Evolutionary conservation across 2,888 invertebrate species (phyloP), one percentile per base, ranked within the genome.

Genomic region (Ectemnius continuus): DNA sequence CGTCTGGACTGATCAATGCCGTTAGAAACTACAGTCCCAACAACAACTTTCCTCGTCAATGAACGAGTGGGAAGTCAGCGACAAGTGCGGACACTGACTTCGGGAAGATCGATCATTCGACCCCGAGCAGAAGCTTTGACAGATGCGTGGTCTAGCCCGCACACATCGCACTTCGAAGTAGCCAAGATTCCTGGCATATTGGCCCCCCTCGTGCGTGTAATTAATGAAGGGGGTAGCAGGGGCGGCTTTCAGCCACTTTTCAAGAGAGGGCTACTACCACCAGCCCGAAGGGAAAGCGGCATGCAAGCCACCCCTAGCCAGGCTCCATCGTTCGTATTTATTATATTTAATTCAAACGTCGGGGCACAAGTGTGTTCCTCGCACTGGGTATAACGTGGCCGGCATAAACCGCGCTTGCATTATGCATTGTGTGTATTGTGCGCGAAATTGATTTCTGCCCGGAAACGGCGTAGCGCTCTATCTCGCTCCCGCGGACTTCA

Each of bases 201-300:
- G 84, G 36, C 36, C 79, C 83, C 85, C 84, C 76, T 77, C 75
- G 78, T 79, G 79, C 74, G 78, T 82, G 81, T 87, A 87, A 86
- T 87, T 84, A 87, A 87, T 86, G 82, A 85, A 86, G 78, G 85
- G 80, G 81, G 76, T 77, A 75, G 65, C 52, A 81, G 75, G 80
- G 81, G 79, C 77, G 70, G 81, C 61, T 60, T 8, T 68, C 70
- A 70, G 64, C 71, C 72, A 76, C 74, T 78, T 75, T 76, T 61
- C 73, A 70, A 36, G 79, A 82, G 83, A 85, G 84, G 80, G 78
- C 71, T 60, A 57, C 67, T 75, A 62, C 63, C 75, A 36, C 36
- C 23, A 64, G 63, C 60, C 46, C 61, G 62, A 65, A 61, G 56
- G 13, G 57, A 11, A 36, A 36, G 8, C 36, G 36, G 11, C 36